Conservation (phyloP, 2,113 vertebrate species). For the Himantopus leucocephalus region DNA sequence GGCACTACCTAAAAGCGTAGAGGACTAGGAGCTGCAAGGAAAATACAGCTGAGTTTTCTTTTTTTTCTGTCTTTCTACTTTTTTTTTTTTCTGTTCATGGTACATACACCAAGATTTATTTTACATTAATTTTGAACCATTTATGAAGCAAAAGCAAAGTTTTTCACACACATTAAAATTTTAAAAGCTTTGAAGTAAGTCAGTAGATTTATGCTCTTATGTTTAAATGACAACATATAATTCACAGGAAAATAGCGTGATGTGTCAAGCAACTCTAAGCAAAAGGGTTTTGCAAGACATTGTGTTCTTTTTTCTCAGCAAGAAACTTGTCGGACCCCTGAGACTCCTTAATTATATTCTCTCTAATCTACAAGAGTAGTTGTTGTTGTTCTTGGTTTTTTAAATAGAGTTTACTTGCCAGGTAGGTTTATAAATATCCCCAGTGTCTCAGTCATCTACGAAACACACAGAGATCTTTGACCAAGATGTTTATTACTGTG, state of each 20-base stretch:
- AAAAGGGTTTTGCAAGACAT: not conserved
- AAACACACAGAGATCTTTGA: not conserved
- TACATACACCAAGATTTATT: slow-evolving; percentile 39
- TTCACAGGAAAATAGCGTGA: slow-evolving; percentile 23
- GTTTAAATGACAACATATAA: slow-evolving; percentile 37
- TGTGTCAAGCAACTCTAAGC: not conserved
- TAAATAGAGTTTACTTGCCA: not conserved
- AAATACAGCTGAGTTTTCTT: slow-evolving; percentile 5
- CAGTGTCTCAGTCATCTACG: not conserved
- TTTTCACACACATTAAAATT: slow-evolving; percentile 59
- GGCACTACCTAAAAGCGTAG: slow-evolving; percentile 39
- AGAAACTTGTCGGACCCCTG: not conserved
- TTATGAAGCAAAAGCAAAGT: slow-evolving; percentile 62
- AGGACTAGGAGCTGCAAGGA: slow-evolving; percentile 14
- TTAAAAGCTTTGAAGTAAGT: slow-evolving; percentile 21
- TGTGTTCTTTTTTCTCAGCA: not conserved
- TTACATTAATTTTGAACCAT: slow-evolving; percentile 65
- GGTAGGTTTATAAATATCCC: slow-evolving; percentile 2
- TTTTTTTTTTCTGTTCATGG: not conserved
- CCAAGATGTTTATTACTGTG: not conserved
- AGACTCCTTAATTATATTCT: slow-evolving; percentile 24
- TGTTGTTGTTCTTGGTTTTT: not conserved
- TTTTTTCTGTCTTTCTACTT: not conserved
- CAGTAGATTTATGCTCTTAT: slow-evolving; percentile 41
- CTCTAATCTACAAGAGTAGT: slow-evolving; percentile 6